phyloP scores from a whole-genome alignment of 1,140 invertebrate species.

The Rhysida immarginata region DNA sequence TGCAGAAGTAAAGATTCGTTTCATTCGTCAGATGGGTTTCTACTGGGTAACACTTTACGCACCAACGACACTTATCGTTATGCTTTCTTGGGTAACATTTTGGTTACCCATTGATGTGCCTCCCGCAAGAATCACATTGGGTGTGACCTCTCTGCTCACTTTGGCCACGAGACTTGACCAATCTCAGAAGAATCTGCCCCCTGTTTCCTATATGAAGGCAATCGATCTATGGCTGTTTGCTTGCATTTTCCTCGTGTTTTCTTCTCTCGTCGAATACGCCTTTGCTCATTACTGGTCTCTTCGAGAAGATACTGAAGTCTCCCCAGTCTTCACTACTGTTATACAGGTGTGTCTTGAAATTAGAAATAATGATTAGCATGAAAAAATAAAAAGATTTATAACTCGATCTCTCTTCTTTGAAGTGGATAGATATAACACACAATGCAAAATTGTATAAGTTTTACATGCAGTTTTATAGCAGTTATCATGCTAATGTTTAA shows the following conservation, averaged over 20 bases:
- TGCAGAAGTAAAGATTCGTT: neutral
- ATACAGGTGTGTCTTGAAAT: no score
- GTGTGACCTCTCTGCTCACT: slow-evolving; percentile 66
- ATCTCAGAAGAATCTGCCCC: slow-evolving; percentile 12
- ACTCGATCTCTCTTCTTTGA: no score
- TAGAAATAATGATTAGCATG: no score
- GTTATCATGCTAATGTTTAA: no score
- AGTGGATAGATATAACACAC: no score
- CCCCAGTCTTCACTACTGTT: no score
- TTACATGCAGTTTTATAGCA: no score
- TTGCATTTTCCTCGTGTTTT: slow-evolving; percentile 10
- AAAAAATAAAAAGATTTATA: no score
- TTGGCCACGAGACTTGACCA: slow-evolving; percentile 29
- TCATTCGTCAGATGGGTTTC: neutral
- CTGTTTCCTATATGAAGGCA: slow-evolving; percentile 14
- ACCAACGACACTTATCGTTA: neutral
- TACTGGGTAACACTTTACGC: neutral
- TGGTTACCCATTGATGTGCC: slow-evolving; percentile 86
- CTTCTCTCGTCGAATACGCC: slow-evolving; percentile 11
- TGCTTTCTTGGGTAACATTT: slow-evolving; percentile 80
- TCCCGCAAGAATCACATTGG: slow-evolving; percentile 59
- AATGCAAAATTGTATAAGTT: no score
- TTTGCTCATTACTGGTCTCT: no score
- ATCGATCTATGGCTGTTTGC: slow-evolving; percentile 12
- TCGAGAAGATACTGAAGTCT: no score